Evolutionary conservation across 2,113 vertebrate species (phyloP), one percentile per base, ranked within the genome.

Genomic region (Cyprinus carpio): DNA sequence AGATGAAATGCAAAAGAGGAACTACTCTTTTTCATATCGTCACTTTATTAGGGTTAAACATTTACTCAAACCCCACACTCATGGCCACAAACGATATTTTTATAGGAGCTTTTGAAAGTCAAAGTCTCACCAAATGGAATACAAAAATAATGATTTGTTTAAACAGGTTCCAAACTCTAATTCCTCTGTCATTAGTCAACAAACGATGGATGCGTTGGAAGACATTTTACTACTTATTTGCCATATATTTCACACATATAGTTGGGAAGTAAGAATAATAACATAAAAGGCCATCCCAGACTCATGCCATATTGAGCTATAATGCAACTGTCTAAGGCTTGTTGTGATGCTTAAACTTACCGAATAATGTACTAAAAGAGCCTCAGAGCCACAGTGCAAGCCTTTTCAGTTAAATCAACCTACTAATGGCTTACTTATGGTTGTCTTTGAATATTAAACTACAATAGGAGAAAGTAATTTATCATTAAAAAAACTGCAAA

Each of bases 1-100:
- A 76, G 20, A 54, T 9, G 10, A 69, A 69, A 54, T 54, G 20
- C n/a, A 84, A 67, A 84, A 84, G 25, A 62, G 60, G 40, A 84
- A 84, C 58, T 49, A 3, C 18, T 15, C 31, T 40, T 20, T 64
- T 84, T 83, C n/a, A 40, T 75, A 74, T 56, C 6, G 49, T 13
- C 13, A 67, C 29, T 64, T 60, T 13, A 49, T 69, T 29, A 23
- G 8, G 71, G 65, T 72, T 82, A 82, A 51, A 72, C 81, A 82
- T 82, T 82, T 71, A 72, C 65, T 82, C 27, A 71, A 12, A n/a
- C 65, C 1, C 25, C 31, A 6, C 23, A 13, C 29, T 18, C 27
- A 69, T 5, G 6, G 9, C 23, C 0, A 43, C 40, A 40, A 40
- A 71, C 20, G 12, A 49, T 75, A 27, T 76, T 71, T 16, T 37